A percentile compares a stretch with the other conserved stretches of the same genome.
Evolutionary conservation across 2,888 invertebrate genomes (phyloP).

Genomic region (Sesia bembeciformis): DNA sequence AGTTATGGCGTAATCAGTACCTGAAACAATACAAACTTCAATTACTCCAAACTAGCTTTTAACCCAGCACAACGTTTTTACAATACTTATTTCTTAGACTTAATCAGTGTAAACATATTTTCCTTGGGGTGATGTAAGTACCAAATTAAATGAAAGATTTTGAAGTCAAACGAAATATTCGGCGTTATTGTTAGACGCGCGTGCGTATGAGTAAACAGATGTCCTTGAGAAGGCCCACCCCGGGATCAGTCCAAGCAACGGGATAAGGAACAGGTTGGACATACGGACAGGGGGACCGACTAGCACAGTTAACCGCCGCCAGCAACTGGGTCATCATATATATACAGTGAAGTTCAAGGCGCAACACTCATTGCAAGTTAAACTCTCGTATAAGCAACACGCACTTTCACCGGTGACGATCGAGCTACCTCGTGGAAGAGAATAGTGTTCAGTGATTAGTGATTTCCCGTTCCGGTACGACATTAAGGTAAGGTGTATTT

Average conservation of each 20-base stretch:
- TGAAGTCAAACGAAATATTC: no score
- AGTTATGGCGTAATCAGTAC: no score
- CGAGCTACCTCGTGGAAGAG: slow-evolving; percentile 47
- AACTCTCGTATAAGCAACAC: slow-evolving; percentile 61
- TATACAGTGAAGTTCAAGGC: slow-evolving; percentile 90
- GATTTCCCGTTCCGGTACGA: slow-evolving; percentile 32
- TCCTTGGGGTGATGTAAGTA: no score
- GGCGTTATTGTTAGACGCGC: no score
- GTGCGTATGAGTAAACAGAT: slow-evolving; percentile 3
- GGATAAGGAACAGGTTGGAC: slow-evolving; percentile 53
- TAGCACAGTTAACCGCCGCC: slow-evolving; percentile 67
- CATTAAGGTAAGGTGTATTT: slow-evolving; percentile 44
- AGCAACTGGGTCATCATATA: slow-evolving; percentile 88
- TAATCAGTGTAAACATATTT: no score
- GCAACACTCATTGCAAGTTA: slow-evolving; percentile 76
- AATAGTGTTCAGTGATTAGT: slow-evolving; percentile 57
- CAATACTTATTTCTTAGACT: no score
- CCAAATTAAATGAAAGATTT: no score
- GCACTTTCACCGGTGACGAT: slow-evolving; percentile 65
- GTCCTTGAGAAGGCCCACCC: slow-evolving; percentile 39
- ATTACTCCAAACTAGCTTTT: no score
- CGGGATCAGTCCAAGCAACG: slow-evolving; percentile 27
- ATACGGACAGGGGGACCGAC: slow-evolving; percentile 42
- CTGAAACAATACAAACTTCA: no score
- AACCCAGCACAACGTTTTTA: no score